These are phyloP conservation scores for Brassicogethes aeneus DNA, from an alignment of 2,888 invertebrate genomes.

Conservation along the genomic window DNA sequence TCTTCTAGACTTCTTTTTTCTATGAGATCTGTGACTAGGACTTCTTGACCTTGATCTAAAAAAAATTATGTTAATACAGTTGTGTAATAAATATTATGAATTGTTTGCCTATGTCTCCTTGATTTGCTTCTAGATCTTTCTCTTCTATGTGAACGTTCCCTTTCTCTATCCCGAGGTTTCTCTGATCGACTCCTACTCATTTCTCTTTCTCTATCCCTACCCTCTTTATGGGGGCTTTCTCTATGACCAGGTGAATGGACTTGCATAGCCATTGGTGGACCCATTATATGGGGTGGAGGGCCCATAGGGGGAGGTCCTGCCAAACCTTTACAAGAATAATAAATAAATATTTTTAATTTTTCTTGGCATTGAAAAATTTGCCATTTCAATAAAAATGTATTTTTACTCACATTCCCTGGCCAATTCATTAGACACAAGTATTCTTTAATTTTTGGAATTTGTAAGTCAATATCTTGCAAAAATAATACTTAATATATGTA, in stretches of 20 bases:
- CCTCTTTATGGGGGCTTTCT: conserved; percentile 22
- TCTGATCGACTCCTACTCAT: conserved; percentile 33
- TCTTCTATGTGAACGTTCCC: conserved; percentile 54
- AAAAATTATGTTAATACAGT: not conserved
- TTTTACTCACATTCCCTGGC: no score
- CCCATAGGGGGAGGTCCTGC: conserved; percentile 42
- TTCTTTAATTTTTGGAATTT: no score
- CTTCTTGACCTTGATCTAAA: conserved; percentile 51
- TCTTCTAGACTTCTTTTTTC: conserved; percentile 61
- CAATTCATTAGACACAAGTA: no score
- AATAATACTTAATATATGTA: no score
- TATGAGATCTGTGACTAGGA: conserved; percentile 52
- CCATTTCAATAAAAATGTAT: no score
- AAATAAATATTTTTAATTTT: not conserved
- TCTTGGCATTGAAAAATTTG: no score
- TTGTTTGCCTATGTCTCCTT: conserved; percentile 51
- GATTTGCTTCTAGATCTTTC: conserved; percentile 60
- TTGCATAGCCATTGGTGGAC: conserved; percentile 26
- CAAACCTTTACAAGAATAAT: conserved; percentile 7
- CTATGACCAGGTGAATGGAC: conserved; percentile 17
- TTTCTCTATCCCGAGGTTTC: conserved; percentile 38
- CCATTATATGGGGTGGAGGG: conserved; percentile 32
- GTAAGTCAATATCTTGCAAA: no score
- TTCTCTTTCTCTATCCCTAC: conserved; percentile 43
- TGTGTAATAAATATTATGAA: not conserved